phyloP scores from a whole-genome alignment of 2,888 invertebrate genomes.

The Hyppa rectilinea region DNA sequence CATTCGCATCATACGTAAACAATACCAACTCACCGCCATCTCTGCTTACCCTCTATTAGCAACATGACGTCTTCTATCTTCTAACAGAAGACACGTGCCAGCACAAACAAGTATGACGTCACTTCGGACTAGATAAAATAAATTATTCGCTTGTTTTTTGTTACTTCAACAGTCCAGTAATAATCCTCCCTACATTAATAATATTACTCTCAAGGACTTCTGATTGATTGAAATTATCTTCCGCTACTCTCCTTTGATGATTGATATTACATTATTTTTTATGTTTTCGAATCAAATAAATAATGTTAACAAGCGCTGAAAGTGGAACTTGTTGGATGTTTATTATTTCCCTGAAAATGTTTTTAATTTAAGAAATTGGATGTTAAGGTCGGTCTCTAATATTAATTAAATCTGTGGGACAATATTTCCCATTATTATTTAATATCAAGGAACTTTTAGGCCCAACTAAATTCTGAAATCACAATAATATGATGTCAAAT shows the following conservation, averaged over 20 bases:
- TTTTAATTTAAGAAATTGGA: conserved; percentile 7
- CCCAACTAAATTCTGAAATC: too few species aligned
- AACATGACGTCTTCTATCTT: conserved; percentile 12
- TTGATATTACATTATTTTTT: conserved; percentile 29
- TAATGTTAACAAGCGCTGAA: conserved; percentile 38
- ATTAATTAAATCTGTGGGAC: background rate
- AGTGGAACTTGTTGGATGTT: conserved; percentile 23
- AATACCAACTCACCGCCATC: background rate
- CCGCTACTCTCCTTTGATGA: conserved; percentile 43
- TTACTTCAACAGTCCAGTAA: conserved; percentile 1
- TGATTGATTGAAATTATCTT: conserved; percentile 37
- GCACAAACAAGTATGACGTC: conserved; percentile 61
- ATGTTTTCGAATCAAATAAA: conserved; percentile 39
- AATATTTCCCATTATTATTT: background rate
- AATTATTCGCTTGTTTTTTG: conserved; percentile 53
- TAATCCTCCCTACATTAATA: conserved; percentile 3
- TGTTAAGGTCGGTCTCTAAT: conserved; percentile 5
- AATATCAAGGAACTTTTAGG: background rate
- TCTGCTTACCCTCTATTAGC: background rate
- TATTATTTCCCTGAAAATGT: conserved; percentile 41
- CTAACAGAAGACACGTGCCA: conserved; percentile 46
- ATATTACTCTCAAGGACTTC: conserved; percentile 17
- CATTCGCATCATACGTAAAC: background rate
- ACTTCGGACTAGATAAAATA: conserved; percentile 39
- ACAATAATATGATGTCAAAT: too few species aligned